Conservation (phyloP, 2,113 vertebrate genomes). For the Hippocampus barbouri region DNA sequence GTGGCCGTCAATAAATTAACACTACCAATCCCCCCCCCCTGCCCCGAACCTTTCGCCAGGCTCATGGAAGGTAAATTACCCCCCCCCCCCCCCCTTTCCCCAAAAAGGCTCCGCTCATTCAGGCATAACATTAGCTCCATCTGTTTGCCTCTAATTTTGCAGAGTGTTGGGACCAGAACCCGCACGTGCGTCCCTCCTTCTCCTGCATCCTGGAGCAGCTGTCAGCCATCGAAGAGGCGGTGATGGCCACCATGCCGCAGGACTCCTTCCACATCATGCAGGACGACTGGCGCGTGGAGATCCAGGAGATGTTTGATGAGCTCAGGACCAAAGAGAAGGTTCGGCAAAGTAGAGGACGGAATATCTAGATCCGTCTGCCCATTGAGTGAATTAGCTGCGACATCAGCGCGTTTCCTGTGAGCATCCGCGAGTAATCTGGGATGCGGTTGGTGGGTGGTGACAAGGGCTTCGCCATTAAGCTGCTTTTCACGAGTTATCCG, state of each 20-base stretch:
- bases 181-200: conserved; percentile 90
- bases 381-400: conserved; percentile 18
- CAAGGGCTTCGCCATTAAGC: conserved; percentile 48
- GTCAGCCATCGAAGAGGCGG: conserved; percentile 86
- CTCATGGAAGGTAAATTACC: conserved; percentile 87
- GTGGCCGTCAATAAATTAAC: conserved; percentile 96
- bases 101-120: not conserved
- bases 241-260: conserved; percentile 92
- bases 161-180: conserved; percentile 98
- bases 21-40: conserved; percentile 92
- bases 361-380: not conserved
- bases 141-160: conserved; percentile 10
- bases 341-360: not conserved
- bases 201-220: conserved; percentile 91
- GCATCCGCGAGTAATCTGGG: conserved; percentile 42
- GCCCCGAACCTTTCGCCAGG: conserved; percentile 91
- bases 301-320: conserved; percentile 96
- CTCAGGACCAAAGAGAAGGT: conserved; percentile 96
- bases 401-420: conserved; percentile 47
- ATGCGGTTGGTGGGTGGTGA: conserved; percentile 48
- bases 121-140: not conserved
- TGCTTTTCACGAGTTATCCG: conserved; percentile 56
- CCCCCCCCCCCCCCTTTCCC: too few relatives aligned
- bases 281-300: conserved; percentile 97
- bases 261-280: conserved; percentile 98